Evolutionary conservation across 2,797 vertebrate species (phyloP).

Genomic region (Enteromius unitaeniatus): DNA sequence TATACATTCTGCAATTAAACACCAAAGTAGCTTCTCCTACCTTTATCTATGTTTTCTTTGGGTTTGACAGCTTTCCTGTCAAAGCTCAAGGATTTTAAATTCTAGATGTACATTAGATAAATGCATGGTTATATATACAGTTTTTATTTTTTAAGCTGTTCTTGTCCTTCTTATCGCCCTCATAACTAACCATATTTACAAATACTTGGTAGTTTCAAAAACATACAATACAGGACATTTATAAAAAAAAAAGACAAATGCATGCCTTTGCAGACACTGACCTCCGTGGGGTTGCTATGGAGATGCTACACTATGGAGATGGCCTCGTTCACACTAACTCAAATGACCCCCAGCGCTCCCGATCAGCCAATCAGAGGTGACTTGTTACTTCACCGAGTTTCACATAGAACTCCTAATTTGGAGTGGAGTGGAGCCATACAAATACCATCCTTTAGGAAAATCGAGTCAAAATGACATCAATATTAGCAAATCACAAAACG

Average conservation of each 20-base stretch:
- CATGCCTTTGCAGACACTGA: constrained; percentile 64
- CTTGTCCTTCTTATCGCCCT: background rate
- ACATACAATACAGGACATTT: constrained; percentile 53
- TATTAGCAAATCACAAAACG: background rate
- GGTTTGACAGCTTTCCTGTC: background rate
- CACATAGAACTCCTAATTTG: background rate
- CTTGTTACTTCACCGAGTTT: constrained; percentile 19
- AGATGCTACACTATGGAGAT: constrained; percentile 54
- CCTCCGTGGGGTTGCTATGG: constrained; percentile 67
- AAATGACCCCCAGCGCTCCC: constrained; percentile 51
- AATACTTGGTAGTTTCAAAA: background rate
- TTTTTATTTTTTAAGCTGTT: background rate
- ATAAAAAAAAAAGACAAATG: constrained; percentile 64
- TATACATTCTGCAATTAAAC: background rate
- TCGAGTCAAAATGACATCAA: constrained; percentile 2
- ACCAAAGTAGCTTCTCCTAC: background rate
- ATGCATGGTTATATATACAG: too few relatives aligned
- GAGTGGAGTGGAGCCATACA: constrained; percentile 5
- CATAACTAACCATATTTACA: background rate
- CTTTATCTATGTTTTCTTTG: background rate
- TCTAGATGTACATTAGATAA: background rate
- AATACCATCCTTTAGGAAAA: background rate
- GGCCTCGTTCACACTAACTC: constrained; percentile 57
- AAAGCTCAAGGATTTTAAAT: background rate
- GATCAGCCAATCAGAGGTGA: constrained; percentile 60